Percentiles rank a stretch among this genome's conserved stretches.
phyloP scores from a whole-genome alignment of 1,140 invertebrate genomes.

The Acromyrmex charruanus region DNA sequence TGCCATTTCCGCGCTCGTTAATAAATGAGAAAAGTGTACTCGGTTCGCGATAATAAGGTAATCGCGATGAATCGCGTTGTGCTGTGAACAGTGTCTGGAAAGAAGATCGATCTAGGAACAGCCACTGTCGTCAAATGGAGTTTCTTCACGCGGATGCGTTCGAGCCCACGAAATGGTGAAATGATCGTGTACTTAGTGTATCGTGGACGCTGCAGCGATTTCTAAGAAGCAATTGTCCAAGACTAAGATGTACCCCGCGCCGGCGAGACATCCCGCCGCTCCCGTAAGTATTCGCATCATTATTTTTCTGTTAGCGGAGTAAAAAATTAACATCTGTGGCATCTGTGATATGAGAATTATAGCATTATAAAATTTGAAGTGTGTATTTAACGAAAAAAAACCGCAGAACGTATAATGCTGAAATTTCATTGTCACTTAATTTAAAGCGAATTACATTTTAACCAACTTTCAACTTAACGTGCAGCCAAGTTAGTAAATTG shows the following conservation, averaged over 20 bases:
- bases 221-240: conserved; percentile 72
- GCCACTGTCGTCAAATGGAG: conserved; percentile 46
- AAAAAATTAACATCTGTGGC: background rate
- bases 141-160: conserved; percentile 67
- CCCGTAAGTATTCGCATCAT: conserved; percentile 85
- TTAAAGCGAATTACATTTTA: background rate
- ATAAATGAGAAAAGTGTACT: conserved; percentile 25
- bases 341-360: background rate
- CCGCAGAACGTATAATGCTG: too few relatives aligned
- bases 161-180: conserved; percentile 76
- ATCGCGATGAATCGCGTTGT: conserved; percentile 67
- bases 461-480: background rate
- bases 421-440: background rate
- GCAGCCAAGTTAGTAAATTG: background rate
- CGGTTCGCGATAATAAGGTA: conserved; percentile 19
- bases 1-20: background rate
- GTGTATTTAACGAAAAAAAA: background rate
- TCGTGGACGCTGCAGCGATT: conserved; percentile 68
- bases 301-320: conserved; percentile 13
- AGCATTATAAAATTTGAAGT: background rate
- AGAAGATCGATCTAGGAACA: conserved; percentile 40
- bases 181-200: conserved; percentile 74
- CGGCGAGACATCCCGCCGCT: conserved; percentile 88
- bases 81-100: conserved; percentile 60
- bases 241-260: conserved; percentile 88